Evolutionary conservation across 2,888 invertebrate genomes (phyloP), one percentile per base, ranked within the genome.

Genomic region (Gastrophysa polygoni): DNA sequence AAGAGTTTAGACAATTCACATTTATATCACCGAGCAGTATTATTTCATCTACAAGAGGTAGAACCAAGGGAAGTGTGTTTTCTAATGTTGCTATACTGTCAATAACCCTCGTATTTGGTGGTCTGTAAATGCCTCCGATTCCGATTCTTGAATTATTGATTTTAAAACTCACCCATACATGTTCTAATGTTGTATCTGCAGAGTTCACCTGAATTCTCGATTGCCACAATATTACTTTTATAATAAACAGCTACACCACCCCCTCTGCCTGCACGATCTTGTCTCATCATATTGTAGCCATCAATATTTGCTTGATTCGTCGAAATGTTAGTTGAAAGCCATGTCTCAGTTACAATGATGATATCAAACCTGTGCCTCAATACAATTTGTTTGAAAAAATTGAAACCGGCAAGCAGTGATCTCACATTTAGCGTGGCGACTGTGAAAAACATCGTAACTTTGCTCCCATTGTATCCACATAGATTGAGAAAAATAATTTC

Each of bases 191-290:
- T 4, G 38, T 8, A 38, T 38, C n/a, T 4, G 3, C 38, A 38
- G 38, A 5, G n/a, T n/a, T 16, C 38, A 38, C 10, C 38, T 14
- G 10, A 38, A n/a, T 38, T 38, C 38, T n/a, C 3, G 3, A 38
- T n/a, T 3, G 16, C 7, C 3, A 24, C 3, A 24, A 7, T 24
- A 7, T n/a, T n/a, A n/a, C n/a, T 20, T 14, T 14, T 50, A 14
- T 21, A 21, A 24, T 54, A 54, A 8, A 54, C 14, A 18, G 10
- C 54, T 32, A 54, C 11, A 32, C 54, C 54, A n/a, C 54, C 54
- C n/a, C 54, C 54, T 32, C 54, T 16, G 11, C 16, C 3, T 10
- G 16, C 10, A n/a, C 54, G 34, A 21, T 54, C 54, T 10, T 54
- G 1, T 34, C 54, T 32, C 16, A 34, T 83, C 67, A 82, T n/a